Evolutionary conservation across 1,140 invertebrate species (phyloP).

Genomic region (Vanessa atalanta): DNA sequence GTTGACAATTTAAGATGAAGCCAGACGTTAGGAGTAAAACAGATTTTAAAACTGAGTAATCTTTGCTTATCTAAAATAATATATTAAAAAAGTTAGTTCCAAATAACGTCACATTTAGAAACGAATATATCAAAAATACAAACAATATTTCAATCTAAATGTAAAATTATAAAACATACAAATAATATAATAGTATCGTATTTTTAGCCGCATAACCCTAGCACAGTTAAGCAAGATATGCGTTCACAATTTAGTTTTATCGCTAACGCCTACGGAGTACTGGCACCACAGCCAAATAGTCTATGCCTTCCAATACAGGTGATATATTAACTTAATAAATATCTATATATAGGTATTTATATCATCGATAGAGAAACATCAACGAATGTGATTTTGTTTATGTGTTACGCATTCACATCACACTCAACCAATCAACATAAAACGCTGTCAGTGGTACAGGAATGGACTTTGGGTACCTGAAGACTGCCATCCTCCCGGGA

Average conservation of each 20-base stretch:
- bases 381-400: background rate
- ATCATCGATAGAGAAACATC: background rate
- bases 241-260: conserved; percentile 32
- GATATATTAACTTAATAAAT: conserved; percentile 24
- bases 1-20: too few species aligned
- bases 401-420: too few species aligned
- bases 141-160: background rate
- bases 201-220: background rate
- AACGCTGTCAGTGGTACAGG: too few species aligned
- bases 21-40: too few species aligned
- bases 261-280: conserved; percentile 26
- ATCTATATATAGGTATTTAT: background rate
- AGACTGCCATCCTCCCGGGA: too few species aligned
- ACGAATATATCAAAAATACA: background rate
- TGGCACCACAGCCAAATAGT: conserved; percentile 30
- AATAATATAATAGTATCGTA: background rate
- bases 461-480: too few species aligned
- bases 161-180: background rate
- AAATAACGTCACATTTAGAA: background rate
- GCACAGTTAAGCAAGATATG: conserved; percentile 23
- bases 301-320: conserved; percentile 28
- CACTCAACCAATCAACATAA: too few species aligned
- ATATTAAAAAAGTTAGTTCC: too few species aligned
- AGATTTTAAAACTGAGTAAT: too few species aligned
- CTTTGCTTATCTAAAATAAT: too few species aligned